phyloP scores from a whole-genome alignment of 2,113 vertebrate species.

The Nesoenas mayeri region DNA sequence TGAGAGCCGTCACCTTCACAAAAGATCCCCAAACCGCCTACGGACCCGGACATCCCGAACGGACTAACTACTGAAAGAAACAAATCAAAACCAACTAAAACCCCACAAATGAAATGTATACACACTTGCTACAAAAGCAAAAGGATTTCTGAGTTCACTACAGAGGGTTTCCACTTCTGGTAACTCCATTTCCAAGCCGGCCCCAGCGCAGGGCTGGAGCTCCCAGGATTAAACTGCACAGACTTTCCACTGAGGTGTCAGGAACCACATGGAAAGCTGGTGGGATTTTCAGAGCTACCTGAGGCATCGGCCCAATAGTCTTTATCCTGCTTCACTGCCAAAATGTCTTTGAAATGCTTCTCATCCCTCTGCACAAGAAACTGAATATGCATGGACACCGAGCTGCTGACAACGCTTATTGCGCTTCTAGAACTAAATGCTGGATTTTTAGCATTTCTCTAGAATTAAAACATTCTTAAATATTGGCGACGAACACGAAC shows the following conservation, averaged over 20 bases:
- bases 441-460: neutral
- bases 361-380: neutral
- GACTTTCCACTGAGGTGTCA: slow-evolving; percentile 45
- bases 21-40: neutral
- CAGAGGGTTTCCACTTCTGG: neutral
- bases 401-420: neutral
- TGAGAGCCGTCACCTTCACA: neutral
- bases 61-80: neutral
- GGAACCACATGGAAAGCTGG: slow-evolving; percentile 16
- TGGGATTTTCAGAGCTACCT: neutral
- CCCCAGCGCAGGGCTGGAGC: neutral
- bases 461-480: neutral
- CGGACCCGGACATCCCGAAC: neutral
- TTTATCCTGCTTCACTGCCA: neutral
- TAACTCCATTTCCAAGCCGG: neutral
- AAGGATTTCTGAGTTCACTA: neutral
- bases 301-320: neutral
- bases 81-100: neutral
- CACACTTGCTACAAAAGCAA: fast-evolving
- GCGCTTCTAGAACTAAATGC: neutral
- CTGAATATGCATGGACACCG: neutral
- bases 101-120: neutral
- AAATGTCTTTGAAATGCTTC: neutral
- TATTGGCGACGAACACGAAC: neutral
- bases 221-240: neutral